A percentile compares a stretch with the other conserved stretches of the same genome.
These are phyloP conservation scores for Heliconius hewitsoni DNA, from an alignment of 1,140 invertebrate genomes.

Conservation along the genomic window DNA sequence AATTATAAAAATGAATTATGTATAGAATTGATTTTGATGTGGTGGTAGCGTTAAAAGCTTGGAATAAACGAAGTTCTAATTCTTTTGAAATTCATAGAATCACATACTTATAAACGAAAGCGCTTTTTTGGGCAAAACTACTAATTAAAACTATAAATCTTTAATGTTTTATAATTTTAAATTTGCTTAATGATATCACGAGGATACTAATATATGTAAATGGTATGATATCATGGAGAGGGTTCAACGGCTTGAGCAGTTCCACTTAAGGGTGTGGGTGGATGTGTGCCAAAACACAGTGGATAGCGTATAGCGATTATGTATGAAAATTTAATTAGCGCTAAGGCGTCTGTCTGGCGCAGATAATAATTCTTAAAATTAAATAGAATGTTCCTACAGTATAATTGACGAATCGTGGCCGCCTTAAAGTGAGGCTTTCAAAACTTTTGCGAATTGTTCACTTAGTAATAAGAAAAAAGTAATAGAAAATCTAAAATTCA, in stretches of 20 bases:
- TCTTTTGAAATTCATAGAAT: neutral
- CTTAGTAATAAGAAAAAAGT: too few relatives aligned
- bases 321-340: neutral
- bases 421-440: too few relatives aligned
- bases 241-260: conserved; percentile 28
- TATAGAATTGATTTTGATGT: too few relatives aligned
- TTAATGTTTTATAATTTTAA: neutral
- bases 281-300: conserved; percentile 11
- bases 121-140: neutral
- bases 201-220: conserved; percentile 28
- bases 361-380: neutral
- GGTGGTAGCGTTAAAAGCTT: too few relatives aligned
- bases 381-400: neutral
- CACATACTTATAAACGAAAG: neutral
- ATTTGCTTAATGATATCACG: conserved; percentile 9
- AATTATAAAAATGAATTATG: too few relatives aligned
- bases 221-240: conserved; percentile 33
- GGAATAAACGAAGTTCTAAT: too few relatives aligned
- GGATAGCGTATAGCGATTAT: conserved; percentile 22
- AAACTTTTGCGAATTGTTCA: too few relatives aligned
- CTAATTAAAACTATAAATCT: conserved; percentile 2
- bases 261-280: conserved; percentile 34
- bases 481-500: too few relatives aligned
- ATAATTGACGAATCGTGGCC: too few relatives aligned
- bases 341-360: neutral